Evolutionary conservation across 1,140 invertebrate species (phyloP).

Genomic region (Drosophila sulfurigaster): DNA sequence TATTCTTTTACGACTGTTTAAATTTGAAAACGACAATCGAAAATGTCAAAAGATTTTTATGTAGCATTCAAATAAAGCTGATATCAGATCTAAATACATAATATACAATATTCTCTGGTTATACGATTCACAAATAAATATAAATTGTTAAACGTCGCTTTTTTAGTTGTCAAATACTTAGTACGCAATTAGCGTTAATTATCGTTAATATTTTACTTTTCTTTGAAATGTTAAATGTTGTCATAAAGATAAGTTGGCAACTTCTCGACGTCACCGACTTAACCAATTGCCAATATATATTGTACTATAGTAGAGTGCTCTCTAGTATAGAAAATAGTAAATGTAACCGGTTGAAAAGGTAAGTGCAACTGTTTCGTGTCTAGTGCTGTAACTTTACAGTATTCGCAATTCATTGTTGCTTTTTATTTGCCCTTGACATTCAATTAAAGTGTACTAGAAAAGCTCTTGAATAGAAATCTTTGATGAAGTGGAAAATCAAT

Average conservation of each 20-base stretch:
- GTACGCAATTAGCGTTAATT: slow-evolving; percentile 31
- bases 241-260: slow-evolving; percentile 4
- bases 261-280: not conserved
- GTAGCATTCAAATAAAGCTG: too few relatives aligned
- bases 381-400: not conserved
- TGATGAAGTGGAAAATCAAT: too few relatives aligned
- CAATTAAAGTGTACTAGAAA: too few relatives aligned
- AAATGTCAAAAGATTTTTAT: too few relatives aligned
- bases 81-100: too few relatives aligned
- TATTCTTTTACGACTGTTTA: too few relatives aligned
- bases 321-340: too few relatives aligned
- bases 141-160: slow-evolving; percentile 2
- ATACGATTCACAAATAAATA: not conserved
- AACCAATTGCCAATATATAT: not conserved
- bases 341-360: not conserved
- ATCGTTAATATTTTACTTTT: slow-evolving; percentile 8
- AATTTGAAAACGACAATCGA: too few relatives aligned
- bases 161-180: slow-evolving; percentile 25
- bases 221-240: slow-evolving; percentile 7
- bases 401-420: too few relatives aligned
- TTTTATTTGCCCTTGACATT: too few relatives aligned
- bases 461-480: too few relatives aligned
- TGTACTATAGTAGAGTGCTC: too few relatives aligned
- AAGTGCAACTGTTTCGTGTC: not conserved
- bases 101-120: not conserved